These are phyloP conservation scores for Papilio aristodemus DNA, from an alignment of 1,140 invertebrate genomes.

Conservation along the genomic window DNA sequence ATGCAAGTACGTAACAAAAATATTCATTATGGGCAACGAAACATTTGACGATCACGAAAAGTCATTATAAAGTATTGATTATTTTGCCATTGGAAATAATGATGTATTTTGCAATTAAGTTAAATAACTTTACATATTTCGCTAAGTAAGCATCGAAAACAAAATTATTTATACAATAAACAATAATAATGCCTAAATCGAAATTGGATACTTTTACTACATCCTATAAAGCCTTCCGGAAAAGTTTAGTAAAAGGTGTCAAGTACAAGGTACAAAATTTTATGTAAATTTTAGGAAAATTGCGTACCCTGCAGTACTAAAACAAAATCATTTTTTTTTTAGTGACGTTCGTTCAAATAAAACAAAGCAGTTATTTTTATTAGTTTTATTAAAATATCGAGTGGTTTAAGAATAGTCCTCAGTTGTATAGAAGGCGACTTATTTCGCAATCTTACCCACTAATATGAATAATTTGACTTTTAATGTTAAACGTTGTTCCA, in stretches of 20 bases:
- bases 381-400: conserved; percentile 20
- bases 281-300: no score
- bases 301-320: no score
- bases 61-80: no score
- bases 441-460: conserved; percentile 37
- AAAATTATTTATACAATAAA: neutral
- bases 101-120: neutral
- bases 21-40: no score
- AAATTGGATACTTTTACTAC: no score
- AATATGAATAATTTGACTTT: conserved; percentile 41
- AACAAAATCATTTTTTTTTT: neutral
- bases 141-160: neutral
- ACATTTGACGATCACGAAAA: no score
- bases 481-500: conserved; percentile 42
- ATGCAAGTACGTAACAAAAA: no score
- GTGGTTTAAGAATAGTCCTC: conserved; percentile 33
- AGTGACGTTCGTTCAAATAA: neutral
- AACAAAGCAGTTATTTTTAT: neutral
- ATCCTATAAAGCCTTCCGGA: no score
- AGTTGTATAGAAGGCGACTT: conserved; percentile 25
- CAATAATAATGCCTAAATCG: no score
- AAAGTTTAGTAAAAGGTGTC: no score
- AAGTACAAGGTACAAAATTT: no score
- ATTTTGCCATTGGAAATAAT: neutral
- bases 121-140: neutral